Evolutionary conservation across 2,888 invertebrate genomes (phyloP).

Genomic region (Ariolimax columbianus): DNA sequence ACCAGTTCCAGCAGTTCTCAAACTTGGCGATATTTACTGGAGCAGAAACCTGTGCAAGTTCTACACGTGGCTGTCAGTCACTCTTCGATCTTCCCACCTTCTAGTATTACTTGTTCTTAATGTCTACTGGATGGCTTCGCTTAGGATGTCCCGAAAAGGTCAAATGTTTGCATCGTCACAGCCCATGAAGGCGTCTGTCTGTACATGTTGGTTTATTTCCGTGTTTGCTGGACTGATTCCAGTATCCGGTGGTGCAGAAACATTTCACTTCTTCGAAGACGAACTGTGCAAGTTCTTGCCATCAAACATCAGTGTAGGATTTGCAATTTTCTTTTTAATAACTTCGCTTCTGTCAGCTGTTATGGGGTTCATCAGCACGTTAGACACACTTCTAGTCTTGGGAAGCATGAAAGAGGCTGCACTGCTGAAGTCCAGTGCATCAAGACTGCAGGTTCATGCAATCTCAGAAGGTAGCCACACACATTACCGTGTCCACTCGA

Average conservation of each 20-base stretch:
- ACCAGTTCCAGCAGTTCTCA: constrained; percentile 62
- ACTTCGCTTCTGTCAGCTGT: constrained; percentile 57
- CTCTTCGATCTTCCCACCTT: constrained; percentile 46
- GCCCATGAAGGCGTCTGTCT: constrained; percentile 37
- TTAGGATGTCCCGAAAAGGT: constrained; percentile 44
- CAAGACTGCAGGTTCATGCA: constrained; percentile 61
- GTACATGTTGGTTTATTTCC: constrained; percentile 42
- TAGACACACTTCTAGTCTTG: constrained; percentile 63
- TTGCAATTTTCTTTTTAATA: constrained; percentile 61
- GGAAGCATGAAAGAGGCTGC: constrained; percentile 64
- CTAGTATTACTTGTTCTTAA: constrained; percentile 51
- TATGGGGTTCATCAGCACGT: constrained; percentile 60
- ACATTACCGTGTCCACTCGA: constrained; percentile 59
- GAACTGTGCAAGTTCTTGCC: constrained; percentile 63
- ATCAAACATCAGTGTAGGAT: constrained; percentile 62
- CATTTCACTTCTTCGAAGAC: constrained; percentile 46
- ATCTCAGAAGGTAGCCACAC: constrained; percentile 24
- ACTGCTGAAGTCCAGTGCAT: constrained; percentile 65
- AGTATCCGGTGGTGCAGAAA: constrained; percentile 39
- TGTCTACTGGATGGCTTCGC: constrained; percentile 51
- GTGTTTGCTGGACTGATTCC: constrained; percentile 48
- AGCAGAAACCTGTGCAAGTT: constrained; percentile 45
- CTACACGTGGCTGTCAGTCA: constrained; percentile 51
- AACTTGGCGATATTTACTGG: constrained; percentile 53
- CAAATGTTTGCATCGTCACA: constrained; percentile 44